A percentile compares a stretch with the other conserved stretches of the same genome.
Evolutionary conservation across 2,888 invertebrate species (phyloP).

Genomic region (Gerris lacustris): DNA sequence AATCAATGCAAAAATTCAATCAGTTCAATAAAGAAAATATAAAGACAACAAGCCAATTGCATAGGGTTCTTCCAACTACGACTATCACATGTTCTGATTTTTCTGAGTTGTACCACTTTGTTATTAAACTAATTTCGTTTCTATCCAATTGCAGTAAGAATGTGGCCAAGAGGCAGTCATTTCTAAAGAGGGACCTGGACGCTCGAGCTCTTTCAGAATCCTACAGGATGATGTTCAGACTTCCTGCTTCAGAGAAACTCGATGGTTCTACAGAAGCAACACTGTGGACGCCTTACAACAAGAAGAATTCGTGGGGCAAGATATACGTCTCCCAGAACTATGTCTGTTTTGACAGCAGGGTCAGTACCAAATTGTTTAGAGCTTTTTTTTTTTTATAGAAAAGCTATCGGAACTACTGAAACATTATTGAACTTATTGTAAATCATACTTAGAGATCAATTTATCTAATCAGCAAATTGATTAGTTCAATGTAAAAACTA

Average conservation of each 20-base stretch:
- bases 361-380: slow-evolving; percentile 39
- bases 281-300: slow-evolving; percentile 90
- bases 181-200: slow-evolving; percentile 86
- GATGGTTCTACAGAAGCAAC: slow-evolving; percentile 88
- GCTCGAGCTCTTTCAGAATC: slow-evolving; percentile 87
- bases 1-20: too few species aligned
- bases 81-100: too few species aligned
- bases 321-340: slow-evolving; percentile 88
- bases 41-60: too few species aligned
- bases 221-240: slow-evolving; percentile 68
- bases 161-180: slow-evolving; percentile 78
- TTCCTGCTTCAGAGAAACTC: slow-evolving; percentile 80
- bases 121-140: too few species aligned
- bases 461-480: slow-evolving; percentile 46
- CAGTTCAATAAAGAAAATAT: too few species aligned
- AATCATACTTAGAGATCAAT: background rate
- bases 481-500: slow-evolving; percentile 68
- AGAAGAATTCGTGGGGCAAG: slow-evolving; percentile 73
- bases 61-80: too few species aligned
- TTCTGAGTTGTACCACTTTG: too few species aligned
- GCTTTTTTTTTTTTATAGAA: background rate
- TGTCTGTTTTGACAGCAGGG: slow-evolving; percentile 90
- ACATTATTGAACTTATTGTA: background rate
- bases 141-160: slow-evolving; percentile 50
- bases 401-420: background rate